Evolutionary conservation across 2,797 vertebrate genomes (phyloP).

Genomic region (Odontamblyopus lacepedii): DNA sequence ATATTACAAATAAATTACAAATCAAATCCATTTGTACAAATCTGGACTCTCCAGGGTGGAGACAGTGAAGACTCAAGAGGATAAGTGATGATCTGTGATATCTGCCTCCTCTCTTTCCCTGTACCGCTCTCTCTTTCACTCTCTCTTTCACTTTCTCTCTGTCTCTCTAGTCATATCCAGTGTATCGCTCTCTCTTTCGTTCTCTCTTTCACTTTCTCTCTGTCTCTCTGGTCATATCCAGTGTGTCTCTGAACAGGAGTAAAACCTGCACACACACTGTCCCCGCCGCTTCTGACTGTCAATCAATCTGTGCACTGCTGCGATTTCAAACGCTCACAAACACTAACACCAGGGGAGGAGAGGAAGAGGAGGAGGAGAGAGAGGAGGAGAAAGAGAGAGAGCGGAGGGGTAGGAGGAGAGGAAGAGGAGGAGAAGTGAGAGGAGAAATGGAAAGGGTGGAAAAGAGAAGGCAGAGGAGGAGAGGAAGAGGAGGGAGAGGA

Average conservation of each 20-base stretch:
- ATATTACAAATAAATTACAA: too few relatives aligned
- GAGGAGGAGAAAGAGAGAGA: too few relatives aligned
- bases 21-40: background rate
- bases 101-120: background rate
- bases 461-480: too few relatives aligned
- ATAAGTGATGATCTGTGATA: background rate
- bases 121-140: background rate
- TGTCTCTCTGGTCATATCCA: background rate
- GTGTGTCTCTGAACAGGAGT: background rate
- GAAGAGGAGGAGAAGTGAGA: too few relatives aligned
- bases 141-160: background rate
- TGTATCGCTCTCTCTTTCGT: background rate
- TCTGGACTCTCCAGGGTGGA: background rate
- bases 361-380: background rate
- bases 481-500: too few relatives aligned
- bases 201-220: too few relatives aligned
- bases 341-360: background rate
- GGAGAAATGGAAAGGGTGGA: too few relatives aligned
- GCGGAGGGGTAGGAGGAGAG: too few relatives aligned
- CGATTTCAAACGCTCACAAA: slow-evolving; percentile 7
- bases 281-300: background rate
- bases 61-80: background rate
- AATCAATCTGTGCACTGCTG: background rate
- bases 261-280: background rate
- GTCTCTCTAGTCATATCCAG: background rate